These are phyloP conservation scores for Agonum fuliginosum DNA, from an alignment of 2,888 invertebrate species.

Conservation along the genomic window DNA sequence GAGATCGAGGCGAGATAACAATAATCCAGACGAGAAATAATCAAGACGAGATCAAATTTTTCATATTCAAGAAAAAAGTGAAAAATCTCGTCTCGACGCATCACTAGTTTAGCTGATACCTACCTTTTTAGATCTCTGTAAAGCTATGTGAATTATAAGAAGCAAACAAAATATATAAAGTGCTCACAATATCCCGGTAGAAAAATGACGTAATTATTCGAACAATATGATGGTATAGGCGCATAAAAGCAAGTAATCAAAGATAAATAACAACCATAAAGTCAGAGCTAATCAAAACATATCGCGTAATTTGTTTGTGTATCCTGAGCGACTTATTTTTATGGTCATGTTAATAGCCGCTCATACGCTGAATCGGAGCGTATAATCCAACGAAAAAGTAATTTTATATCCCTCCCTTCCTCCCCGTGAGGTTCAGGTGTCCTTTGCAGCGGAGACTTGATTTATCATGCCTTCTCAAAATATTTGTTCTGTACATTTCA, in stretches of 20 bases:
- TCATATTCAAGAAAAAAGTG: too few relatives aligned
- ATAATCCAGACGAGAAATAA: too few relatives aligned
- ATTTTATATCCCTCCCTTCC: conserved; percentile 20
- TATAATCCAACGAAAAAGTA: conserved; percentile 26
- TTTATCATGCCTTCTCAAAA: conserved; percentile 29
- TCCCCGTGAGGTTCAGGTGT: conserved; percentile 8
- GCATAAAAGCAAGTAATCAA: conserved; percentile 5
- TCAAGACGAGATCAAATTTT: too few relatives aligned
- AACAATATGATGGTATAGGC: background rate
- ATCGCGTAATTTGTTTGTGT: conserved; percentile 30
- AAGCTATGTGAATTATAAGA: too few relatives aligned
- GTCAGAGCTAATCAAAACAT: conserved; percentile 24
- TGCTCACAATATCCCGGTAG: too few relatives aligned
- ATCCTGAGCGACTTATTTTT: conserved; percentile 31
- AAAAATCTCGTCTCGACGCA: too few relatives aligned
- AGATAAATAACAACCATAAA: conserved; percentile 15
- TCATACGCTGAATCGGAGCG: background rate
- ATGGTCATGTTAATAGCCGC: conserved; percentile 24
- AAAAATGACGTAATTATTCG: background rate
- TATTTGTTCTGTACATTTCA: conserved; percentile 41
- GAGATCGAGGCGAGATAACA: too few relatives aligned
- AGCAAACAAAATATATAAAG: too few relatives aligned
- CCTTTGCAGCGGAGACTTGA: conserved; percentile 11
- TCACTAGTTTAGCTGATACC: too few relatives aligned
- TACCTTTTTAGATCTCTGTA: too few relatives aligned